Evolutionary conservation across 1,140 invertebrate genomes (phyloP).

Genomic region (Ceratosolen solmsi): DNA sequence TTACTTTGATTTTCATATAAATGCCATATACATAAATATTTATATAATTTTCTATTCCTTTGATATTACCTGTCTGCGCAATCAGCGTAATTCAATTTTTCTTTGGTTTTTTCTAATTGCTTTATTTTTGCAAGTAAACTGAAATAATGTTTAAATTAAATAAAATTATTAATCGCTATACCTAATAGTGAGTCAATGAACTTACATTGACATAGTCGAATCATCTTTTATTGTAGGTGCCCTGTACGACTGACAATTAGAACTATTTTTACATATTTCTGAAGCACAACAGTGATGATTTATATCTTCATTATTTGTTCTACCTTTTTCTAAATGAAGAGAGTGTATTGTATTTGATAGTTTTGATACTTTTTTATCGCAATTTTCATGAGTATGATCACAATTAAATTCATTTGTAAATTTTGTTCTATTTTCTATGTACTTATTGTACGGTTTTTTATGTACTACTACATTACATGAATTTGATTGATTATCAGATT

Average conservation of each 20-base stretch:
- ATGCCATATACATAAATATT: neutral
- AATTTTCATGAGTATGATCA: slow-evolving; percentile 23
- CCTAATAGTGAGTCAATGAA: slow-evolving; percentile 28
- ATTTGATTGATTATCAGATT: slow-evolving; percentile 1
- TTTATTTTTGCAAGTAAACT: slow-evolving; percentile 53
- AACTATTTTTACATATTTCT: slow-evolving; percentile 35
- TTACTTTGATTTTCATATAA: slow-evolving; percentile 15
- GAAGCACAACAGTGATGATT: slow-evolving; percentile 37
- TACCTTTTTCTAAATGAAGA: slow-evolving; percentile 13
- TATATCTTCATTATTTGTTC: slow-evolving; percentile 8
- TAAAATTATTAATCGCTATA: slow-evolving; percentile 13
- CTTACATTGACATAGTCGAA: slow-evolving; percentile 56
- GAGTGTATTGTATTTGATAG: slow-evolving; percentile 12
- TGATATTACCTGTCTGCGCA: slow-evolving; percentile 35
- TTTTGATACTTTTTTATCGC: neutral
- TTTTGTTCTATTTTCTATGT: slow-evolving; percentile 1
- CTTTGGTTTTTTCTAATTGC: slow-evolving; percentile 50
- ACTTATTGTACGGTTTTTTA: neutral
- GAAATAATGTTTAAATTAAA: slow-evolving; percentile 47
- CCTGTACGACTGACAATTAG: slow-evolving; percentile 49
- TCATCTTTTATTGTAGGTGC: slow-evolving; percentile 49
- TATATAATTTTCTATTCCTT: neutral
- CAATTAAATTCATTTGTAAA: neutral
- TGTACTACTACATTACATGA: neutral
- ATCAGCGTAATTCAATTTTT: slow-evolving; percentile 42